Conservation (phyloP, 2,113 vertebrate species). For the Caretta caretta region DNA sequence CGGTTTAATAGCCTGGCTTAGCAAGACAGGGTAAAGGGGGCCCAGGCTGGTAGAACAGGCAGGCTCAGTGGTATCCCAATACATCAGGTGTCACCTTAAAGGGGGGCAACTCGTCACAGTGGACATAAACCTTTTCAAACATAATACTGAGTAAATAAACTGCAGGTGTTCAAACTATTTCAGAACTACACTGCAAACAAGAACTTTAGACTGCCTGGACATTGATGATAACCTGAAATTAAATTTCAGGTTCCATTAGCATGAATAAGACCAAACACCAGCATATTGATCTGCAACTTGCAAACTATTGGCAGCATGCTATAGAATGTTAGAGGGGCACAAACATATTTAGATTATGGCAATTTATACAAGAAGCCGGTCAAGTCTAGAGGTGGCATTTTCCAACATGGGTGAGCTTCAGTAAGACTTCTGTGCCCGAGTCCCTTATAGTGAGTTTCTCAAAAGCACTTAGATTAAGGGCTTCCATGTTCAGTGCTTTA, state of each 20-base stretch:
- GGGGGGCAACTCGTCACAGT: no score
- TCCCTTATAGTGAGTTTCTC: conserved; percentile 8
- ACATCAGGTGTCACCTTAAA: no score
- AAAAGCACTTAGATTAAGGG: not conserved
- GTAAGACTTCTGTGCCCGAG: not conserved
- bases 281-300: not conserved
- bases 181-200: not conserved
- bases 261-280: conserved; percentile 48
- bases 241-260: conserved; percentile 30
- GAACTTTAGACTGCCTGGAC: not conserved
- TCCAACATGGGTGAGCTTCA: not conserved
- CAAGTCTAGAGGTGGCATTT: conserved; percentile 36
- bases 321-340: conserved; percentile 33
- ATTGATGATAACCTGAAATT: not conserved
- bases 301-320: conserved; percentile 15
- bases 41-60: no score
- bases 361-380: no score
- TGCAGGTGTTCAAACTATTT: not conserved
- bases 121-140: no score
- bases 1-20: no score
- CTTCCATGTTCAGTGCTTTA: not conserved
- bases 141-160: not conserved
- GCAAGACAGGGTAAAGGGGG: no score
- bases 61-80: no score
- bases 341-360: not conserved